These are phyloP conservation scores for Acanthurus lineatus DNA, from an alignment of 2,797 vertebrate genomes.

Conservation along the genomic window DNA sequence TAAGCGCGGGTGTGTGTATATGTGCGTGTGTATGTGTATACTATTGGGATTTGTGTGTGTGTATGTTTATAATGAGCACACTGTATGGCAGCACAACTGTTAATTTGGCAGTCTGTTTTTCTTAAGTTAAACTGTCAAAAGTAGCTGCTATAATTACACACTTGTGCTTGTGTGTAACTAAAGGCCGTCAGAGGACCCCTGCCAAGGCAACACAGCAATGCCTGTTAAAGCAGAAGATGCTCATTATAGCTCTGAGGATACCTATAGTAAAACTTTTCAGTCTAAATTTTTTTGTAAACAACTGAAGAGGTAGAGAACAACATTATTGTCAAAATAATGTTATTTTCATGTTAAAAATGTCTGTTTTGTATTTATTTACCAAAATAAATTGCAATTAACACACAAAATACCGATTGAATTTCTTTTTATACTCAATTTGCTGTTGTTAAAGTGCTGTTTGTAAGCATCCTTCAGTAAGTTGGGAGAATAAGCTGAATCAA, in stretches of 20 bases:
- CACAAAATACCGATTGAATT: conserved; percentile 18
- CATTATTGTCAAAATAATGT: conserved; percentile 58
- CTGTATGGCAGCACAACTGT: conserved; percentile 75
- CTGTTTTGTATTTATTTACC: conserved; percentile 84
- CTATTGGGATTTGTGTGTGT: conserved; percentile 41
- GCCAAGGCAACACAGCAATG: conserved; percentile 65
- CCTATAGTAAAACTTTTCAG: conserved; percentile 57
- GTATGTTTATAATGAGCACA: conserved; percentile 74
- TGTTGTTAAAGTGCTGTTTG: background rate
- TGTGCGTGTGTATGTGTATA: conserved; percentile 36
- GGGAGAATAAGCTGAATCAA: background rate
- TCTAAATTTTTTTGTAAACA: conserved; percentile 64
- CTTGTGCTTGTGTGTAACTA: conserved; percentile 63
- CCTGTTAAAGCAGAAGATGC: conserved; percentile 70
- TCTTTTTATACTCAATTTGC: background rate
- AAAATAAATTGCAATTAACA: conserved; percentile 79
- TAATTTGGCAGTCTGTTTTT: conserved; percentile 74
- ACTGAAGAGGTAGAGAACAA: conserved; percentile 50
- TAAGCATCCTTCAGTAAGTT: too few species aligned
- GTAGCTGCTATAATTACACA: conserved; percentile 77
- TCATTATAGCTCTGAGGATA: conserved; percentile 71
- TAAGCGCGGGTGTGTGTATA: conserved; percentile 24
- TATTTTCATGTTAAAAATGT: conserved; percentile 79
- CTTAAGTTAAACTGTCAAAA: conserved; percentile 70
- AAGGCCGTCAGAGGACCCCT: conserved; percentile 70